Evolutionary conservation across 2,888 invertebrate species (phyloP).

Genomic region (Drosophila seclusa): DNA sequence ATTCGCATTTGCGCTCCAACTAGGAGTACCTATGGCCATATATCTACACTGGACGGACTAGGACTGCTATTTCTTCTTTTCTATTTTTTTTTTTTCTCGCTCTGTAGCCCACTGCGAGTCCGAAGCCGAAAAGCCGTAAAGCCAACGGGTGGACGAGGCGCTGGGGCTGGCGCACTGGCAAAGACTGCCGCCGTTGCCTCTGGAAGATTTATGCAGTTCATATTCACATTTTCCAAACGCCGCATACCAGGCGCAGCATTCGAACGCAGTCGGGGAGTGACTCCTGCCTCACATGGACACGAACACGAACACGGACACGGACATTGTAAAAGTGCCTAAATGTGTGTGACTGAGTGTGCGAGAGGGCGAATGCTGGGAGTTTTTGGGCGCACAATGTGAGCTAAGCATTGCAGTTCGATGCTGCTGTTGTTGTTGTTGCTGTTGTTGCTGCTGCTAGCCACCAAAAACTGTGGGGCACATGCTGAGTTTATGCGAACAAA

Average conservation of each 20-base stretch:
- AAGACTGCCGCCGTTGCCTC: conserved; percentile 81
- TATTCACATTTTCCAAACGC: conserved; percentile 83
- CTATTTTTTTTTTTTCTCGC: conserved; percentile 9
- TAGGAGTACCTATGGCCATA: conserved; percentile 79
- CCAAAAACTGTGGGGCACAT: conserved; percentile 44
- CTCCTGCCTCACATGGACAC: conserved; percentile 40
- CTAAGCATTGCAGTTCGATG: conserved; percentile 71
- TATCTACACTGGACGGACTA: conserved; percentile 70
- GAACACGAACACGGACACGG: conserved; percentile 32
- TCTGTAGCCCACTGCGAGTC: conserved; percentile 38
- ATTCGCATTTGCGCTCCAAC: conserved; percentile 76
- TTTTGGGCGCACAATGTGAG: conserved; percentile 65
- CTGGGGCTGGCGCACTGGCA: conserved; percentile 57
- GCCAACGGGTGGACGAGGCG: conserved; percentile 50
- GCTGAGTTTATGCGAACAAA: neutral
- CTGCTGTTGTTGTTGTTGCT: conserved; percentile 33
- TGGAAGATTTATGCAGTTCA: conserved; percentile 84
- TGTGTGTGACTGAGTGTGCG: conserved; percentile 30
- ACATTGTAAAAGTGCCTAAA: conserved; percentile 57
- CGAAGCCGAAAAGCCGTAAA: conserved; percentile 80
- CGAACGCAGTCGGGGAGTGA: conserved; percentile 58
- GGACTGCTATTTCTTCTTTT: conserved; percentile 37
- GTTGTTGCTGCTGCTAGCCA: conserved; percentile 34
- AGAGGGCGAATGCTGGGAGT: conserved; percentile 18
- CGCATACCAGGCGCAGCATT: conserved; percentile 76